These are phyloP conservation scores for Dasypolia templi DNA, from an alignment of 2,888 invertebrate species.

Conservation along the genomic window DNA sequence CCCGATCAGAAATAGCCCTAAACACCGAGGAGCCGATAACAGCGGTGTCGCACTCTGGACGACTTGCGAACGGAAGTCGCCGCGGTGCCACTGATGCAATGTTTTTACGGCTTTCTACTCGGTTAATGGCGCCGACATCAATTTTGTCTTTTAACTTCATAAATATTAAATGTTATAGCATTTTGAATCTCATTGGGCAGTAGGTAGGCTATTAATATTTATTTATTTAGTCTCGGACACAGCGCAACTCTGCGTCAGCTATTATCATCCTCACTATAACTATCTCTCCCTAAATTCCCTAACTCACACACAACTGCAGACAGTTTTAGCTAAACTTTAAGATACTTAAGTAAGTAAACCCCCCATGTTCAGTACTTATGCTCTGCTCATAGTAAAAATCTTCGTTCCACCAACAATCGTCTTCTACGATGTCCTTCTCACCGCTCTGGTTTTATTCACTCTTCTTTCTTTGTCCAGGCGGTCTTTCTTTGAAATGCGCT, in stretches of 20 bases:
- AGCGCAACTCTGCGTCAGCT: background rate
- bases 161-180: conserved; percentile 37
- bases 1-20: conserved; percentile 65
- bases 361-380: no score
- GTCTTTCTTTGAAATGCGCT: no score
- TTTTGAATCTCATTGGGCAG: conserved; percentile 11
- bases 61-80: conserved; percentile 67
- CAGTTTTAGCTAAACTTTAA: conserved; percentile 4
- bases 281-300: no score
- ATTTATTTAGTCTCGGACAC: background rate
- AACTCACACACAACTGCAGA: background rate
- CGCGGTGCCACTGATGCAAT: conserved; percentile 60
- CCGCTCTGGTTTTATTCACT: no score
- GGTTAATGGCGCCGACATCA: conserved; percentile 46
- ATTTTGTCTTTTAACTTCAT: conserved; percentile 56
- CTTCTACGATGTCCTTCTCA: no score
- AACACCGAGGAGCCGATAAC: conserved; percentile 61
- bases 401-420: no score
- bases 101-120: conserved; percentile 63
- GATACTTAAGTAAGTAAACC: no score
- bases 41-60: conserved; percentile 60
- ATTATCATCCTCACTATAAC: background rate
- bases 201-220: conserved; percentile 14
- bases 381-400: no score
- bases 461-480: no score